These are phyloP conservation scores for Epizoanthus stellaris DNA, from an alignment of 92 coral and sea anemone species.

Conservation along the genomic window DNA sequence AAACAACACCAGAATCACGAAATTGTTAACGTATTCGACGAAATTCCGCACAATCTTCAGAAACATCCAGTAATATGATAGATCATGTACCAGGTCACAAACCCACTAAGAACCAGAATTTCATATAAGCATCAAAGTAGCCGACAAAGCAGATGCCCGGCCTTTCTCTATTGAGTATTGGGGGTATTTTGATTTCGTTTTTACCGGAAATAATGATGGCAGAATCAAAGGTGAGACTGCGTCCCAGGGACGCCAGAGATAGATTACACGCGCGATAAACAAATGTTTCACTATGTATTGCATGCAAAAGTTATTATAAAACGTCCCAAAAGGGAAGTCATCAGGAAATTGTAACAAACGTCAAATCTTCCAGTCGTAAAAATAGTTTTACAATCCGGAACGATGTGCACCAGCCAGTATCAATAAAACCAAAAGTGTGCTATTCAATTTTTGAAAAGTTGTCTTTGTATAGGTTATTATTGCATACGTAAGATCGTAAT, in stretches of 20 bases:
- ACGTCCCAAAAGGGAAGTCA: not conserved
- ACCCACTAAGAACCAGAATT: not conserved
- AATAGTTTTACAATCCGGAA: not conserved
- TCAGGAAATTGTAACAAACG: conserved; percentile 1
- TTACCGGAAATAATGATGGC: conserved; percentile 44
- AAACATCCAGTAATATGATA: not conserved
- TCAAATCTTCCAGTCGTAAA: not conserved
- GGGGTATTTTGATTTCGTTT: conserved; percentile 20
- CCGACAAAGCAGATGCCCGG: conserved; percentile 23
- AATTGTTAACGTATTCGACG: not conserved
- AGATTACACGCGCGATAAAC: conserved; percentile 37
- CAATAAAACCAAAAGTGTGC: no score
- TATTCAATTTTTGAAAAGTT: no score
- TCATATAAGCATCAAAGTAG: conserved; percentile 24
- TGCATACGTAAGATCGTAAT: no score
- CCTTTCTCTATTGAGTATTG: not conserved
- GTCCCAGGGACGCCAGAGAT: conserved; percentile 35
- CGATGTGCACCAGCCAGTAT: no score
- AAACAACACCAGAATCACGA: not conserved
- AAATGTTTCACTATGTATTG: not conserved
- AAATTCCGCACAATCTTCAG: not conserved
- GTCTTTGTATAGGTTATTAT: no score
- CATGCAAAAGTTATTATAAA: conserved; percentile 37
- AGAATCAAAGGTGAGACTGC: conserved; percentile 28
- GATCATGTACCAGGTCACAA: not conserved